Base-by-base conservation (phyloP, 1,140 invertebrate species). In the Bombus polaris region DNA sequence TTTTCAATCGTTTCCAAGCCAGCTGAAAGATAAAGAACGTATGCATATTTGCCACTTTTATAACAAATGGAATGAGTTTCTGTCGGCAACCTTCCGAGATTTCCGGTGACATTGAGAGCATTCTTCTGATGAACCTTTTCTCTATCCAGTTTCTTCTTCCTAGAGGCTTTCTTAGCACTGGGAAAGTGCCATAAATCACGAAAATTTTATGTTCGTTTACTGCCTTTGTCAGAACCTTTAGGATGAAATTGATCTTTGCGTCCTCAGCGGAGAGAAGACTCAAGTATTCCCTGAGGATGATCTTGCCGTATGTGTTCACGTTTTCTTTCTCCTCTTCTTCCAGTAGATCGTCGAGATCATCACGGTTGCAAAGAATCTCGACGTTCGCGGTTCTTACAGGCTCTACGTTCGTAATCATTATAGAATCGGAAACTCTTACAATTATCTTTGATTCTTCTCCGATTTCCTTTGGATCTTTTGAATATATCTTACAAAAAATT, bases 91-190 rank as follows among this genome's bases (percentile, higher is more conserved):
- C 89, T 86, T 82, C 84, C 32, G 73, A 84, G 22, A 65, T 71
- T 18, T 91, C 71, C 32, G 84, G 37, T 10, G 35, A 66, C 59
- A 79, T 80, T 5, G 87, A 75, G 9, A 91, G 73, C 79, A 91
- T 89, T 59, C 70, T 90, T 42, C 74, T 88, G 59, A 91, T 85
- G 15, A 87, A 68, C 80, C 59, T 82, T 72, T 91, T 91, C 28
- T 91, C 90, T 32, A 91, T 68, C 90, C 90, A 91, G 2, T 89
- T 87, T 53, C 90, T 83, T 37, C 59, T 65, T 4, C n/a, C 53
- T 42, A 91, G 42, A 3, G 90, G 87, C 39, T 76, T 89, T 25
- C 42, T 88, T 25, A 91, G 28, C 13, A 37, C 37, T 10, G 90
- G 90, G 18, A 90, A 91, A 2, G 39, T 74, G 3, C 90, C 89